Conservation (phyloP, 2,888 invertebrate species). For the Sarcophaga carnaria region DNA sequence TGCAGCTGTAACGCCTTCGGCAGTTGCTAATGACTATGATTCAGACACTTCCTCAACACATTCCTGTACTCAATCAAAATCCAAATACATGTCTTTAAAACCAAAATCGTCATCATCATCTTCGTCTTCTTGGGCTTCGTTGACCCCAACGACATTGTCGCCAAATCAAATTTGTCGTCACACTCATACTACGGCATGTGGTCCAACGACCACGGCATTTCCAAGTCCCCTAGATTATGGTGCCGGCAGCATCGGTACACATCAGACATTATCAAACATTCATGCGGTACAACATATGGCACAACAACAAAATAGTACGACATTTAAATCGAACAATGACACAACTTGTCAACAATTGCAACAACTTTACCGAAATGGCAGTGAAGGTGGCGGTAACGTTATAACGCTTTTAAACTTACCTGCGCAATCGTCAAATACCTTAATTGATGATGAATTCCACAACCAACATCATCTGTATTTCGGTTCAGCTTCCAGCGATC, state of each 20-base stretch:
- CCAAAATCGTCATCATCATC: constrained; percentile 63
- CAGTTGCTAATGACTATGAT: constrained; percentile 71
- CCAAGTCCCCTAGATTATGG: constrained; percentile 56
- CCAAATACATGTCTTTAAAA: constrained; percentile 48
- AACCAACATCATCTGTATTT: constrained; percentile 62
- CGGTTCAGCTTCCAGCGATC: constrained; percentile 60
- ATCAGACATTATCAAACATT: constrained; percentile 27
- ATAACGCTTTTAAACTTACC: constrained; percentile 71
- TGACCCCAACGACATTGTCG: constrained; percentile 11
- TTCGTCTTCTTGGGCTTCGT: constrained; percentile 57
- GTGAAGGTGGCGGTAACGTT: constrained; percentile 18
- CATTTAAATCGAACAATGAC: constrained; percentile 6
- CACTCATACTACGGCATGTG: background rate
- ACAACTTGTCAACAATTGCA: constrained; percentile 10
- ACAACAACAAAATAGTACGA: constrained; percentile 29
- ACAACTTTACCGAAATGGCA: constrained; percentile 61
- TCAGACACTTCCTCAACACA: constrained; percentile 69
- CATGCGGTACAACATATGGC: constrained; percentile 31
- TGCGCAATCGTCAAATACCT: constrained; percentile 42
- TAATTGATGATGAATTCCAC: constrained; percentile 36
- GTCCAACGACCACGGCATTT: constrained; percentile 22
- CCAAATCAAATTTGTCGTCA: constrained; percentile 6
- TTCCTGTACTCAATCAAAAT: constrained; percentile 53
- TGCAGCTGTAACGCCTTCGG: constrained; percentile 26
- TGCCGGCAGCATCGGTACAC: background rate